A percentile compares a stretch with the other conserved stretches of the same genome.
Evolutionary conservation across 2,113 vertebrate genomes (phyloP).

Genomic region (Periophthalmus modestus): DNA sequence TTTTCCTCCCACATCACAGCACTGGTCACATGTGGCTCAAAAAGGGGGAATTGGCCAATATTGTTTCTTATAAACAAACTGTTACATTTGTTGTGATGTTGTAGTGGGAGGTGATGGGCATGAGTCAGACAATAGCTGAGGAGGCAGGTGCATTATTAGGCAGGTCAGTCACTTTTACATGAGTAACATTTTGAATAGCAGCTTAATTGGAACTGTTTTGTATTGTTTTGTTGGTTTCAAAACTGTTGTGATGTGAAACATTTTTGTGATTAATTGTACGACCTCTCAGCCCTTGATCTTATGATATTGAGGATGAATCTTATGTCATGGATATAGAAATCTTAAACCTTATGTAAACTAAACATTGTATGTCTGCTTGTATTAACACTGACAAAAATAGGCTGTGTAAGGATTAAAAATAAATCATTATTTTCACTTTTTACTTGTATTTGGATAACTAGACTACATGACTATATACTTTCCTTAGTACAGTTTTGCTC

Average conservation of each 20-base stretch:
- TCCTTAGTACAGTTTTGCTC: neutral
- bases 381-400: too few species aligned
- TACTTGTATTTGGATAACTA: too few species aligned
- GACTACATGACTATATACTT: neutral
- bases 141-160: conserved; percentile 40
- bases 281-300: too few species aligned
- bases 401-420: too few species aligned
- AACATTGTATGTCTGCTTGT: too few species aligned
- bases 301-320: too few species aligned
- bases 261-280: too few species aligned
- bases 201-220: neutral
- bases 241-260: too few species aligned
- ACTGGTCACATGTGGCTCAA: conserved; percentile 42
- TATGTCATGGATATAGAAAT: too few species aligned
- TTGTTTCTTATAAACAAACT: conserved; percentile 19
- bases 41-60: conserved; percentile 49
- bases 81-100: conserved; percentile 27
- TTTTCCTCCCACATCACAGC: conserved; percentile 40
- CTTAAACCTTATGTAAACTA: too few species aligned
- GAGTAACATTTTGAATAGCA: neutral
- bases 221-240: too few species aligned
- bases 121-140: conserved; percentile 50
- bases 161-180: conserved; percentile 21
- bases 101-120: conserved; percentile 26
- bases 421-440: too few species aligned